Base-by-base conservation (phyloP, 2,797 vertebrate species). In the Neopelma chrysocephalum region DNA sequence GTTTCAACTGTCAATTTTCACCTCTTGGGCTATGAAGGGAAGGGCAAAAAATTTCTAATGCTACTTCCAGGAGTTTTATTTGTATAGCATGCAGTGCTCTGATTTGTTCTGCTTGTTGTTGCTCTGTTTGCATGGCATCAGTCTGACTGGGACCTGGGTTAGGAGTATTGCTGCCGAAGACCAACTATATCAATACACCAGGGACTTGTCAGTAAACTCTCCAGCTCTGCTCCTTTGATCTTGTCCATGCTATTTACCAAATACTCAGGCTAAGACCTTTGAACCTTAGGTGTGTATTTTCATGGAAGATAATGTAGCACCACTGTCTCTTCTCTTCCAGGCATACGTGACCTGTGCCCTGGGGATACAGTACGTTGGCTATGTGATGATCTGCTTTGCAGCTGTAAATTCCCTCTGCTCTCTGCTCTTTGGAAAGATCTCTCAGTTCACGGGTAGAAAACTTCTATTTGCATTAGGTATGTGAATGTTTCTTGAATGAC, bases 331-430 rank as follows among this genome's bases (percentile, higher is more conserved):
- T 89, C 23, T 90, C 75, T 97, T 91, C 13, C 97, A 99, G 99
- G 98, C 98, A 29, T 99, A 99, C 3, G 96, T 98, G 80, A 99
- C 99, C 54, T 99, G 99, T 61, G 98, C 98, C 23, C 94, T 99
- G 95, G 99, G 99, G 72, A 99, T 99, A 97, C 98, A 98, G 38
- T 98, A 88, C 0, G 98, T 99, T 27, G 99, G 99, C 20, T 99
- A 98, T 48, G 97, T 97, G 83, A 99, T 99, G 99, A 99, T 99
- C 98, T 99, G 99, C 95, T 99, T 99, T 53, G 98, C 98, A 11
- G 99, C 98, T 23, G 16, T 98, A 15, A 98, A 99, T 70, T 98
- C 99, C 0, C 38, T 99, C 25, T 98, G 97, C 95, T 99, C 99
- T 1, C 91, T 98, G 82, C 70, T 98, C 9, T 99, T 98, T 1